Base-by-base conservation (phyloP, 2,888 invertebrate genomes). In the Helicoverpa assulta region DNA sequence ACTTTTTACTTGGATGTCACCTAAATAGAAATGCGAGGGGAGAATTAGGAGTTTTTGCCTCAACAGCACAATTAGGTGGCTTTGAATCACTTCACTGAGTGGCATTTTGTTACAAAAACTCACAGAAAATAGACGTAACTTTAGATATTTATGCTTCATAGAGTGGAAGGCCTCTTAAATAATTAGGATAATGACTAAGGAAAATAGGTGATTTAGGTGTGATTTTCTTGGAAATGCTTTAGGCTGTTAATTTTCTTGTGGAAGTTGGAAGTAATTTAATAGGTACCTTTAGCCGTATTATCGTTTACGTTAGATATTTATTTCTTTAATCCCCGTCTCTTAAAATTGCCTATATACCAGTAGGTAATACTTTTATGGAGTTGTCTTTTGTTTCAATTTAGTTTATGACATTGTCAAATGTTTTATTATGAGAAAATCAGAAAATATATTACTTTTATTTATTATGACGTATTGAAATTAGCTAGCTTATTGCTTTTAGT, bases 1-100 rank as follows among this genome's bases (percentile, higher is more conserved):
- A 88, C 83, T 90, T 91, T 91, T 91, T 89, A 90, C 88, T 88
- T 89, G 84, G 86, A 88, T 89, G 88, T 90, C 89, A 89, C 89
- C 88, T 89, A 88, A 87, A 89, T 86, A 88, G 87, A 89, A 85
- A 86, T 82, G 87, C 84, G 88, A 85, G 83, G 88, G 86, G 86
- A 86, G 89, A 90, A 90, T 26, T 3, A 26, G 26, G 26, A 26
- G 1, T 26, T 26, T 89, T 88, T 80, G 86, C 88, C 85, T 86
- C 85, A 86, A 88, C 89, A 88, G 86, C 87, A 89, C 86, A 91
- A 90, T 91, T 90, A 89, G 86, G 87, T 84, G 86, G 86, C 85
- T 84, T 84, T 86, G 85, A 88, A 87, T 86, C 84, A 86, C 82
- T 86, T 84, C 83, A 86, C 85, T 86, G 86, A 86, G 85, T 85